phyloP scores from a whole-genome alignment of 2,888 invertebrate species.

The Mythimna pallens region DNA sequence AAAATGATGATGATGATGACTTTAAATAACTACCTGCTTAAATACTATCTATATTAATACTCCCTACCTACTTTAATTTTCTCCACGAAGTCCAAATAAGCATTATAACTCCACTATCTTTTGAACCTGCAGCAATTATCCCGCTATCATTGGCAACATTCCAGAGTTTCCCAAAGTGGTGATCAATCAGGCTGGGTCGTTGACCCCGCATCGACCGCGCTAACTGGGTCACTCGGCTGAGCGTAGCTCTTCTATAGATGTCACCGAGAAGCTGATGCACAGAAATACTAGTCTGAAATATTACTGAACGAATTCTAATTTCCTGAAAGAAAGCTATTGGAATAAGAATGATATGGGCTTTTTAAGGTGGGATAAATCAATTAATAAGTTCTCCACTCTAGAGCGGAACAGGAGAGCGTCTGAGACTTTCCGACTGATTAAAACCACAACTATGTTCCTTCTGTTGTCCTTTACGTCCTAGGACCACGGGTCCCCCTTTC shows the following conservation, averaged over 20 bases:
- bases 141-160: conserved; percentile 19
- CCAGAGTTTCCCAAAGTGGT: conserved; percentile 34
- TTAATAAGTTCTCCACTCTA: no score
- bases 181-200: conserved; percentile 61
- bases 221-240: conserved; percentile 72
- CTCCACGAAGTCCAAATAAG: background rate
- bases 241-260: conserved; percentile 23
- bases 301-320: background rate
- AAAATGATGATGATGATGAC: no score
- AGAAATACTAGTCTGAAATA: background rate
- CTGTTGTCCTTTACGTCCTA: no score
- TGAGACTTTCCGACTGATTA: no score
- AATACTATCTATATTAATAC: no score
- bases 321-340: no score
- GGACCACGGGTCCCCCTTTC: no score
- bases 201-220: conserved; percentile 71
- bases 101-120: background rate
- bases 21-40: no score
- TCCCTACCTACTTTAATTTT: background rate
- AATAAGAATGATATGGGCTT: no score
- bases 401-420: no score
- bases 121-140: conserved; percentile 11
- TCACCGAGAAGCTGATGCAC: background rate
- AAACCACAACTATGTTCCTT: no score
- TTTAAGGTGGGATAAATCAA: no score